Evolutionary conservation across 2,797 vertebrate species (phyloP).

Genomic region (Rallus crepitans): DNA sequence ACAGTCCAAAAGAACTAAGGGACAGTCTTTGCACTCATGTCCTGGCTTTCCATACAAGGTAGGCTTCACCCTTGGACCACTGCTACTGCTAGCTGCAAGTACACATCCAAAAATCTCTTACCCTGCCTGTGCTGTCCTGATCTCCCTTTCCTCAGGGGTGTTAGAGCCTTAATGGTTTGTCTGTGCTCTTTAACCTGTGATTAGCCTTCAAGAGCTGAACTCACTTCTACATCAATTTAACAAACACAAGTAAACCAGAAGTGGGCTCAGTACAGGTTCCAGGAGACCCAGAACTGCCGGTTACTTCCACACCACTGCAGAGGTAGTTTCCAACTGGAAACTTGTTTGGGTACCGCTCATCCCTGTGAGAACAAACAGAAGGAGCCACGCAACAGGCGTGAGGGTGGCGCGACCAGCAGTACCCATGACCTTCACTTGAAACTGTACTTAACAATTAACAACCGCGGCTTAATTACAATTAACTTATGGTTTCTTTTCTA

Average conservation of each 20-base stretch:
- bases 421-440: neutral
- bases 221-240: fast-evolving
- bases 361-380: neutral
- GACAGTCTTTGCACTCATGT: fast-evolving
- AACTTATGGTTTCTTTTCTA: neutral
- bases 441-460: neutral
- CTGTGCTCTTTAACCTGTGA: neutral
- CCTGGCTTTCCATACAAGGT: neutral
- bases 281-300: neutral
- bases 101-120: fast-evolving
- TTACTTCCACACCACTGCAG: neutral
- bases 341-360: fast-evolving
- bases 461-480: neutral
- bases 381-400: fast-evolving
- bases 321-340: neutral
- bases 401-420: neutral
- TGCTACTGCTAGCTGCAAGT: neutral
- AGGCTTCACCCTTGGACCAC: neutral
- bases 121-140: neutral
- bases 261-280: neutral
- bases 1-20: neutral
- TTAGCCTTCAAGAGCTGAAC: neutral
- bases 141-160: neutral
- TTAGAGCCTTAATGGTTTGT: neutral
- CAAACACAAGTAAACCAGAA: neutral